Evolutionary conservation across 1,140 invertebrate species (phyloP).

Genomic region (Lineus longissimus): DNA sequence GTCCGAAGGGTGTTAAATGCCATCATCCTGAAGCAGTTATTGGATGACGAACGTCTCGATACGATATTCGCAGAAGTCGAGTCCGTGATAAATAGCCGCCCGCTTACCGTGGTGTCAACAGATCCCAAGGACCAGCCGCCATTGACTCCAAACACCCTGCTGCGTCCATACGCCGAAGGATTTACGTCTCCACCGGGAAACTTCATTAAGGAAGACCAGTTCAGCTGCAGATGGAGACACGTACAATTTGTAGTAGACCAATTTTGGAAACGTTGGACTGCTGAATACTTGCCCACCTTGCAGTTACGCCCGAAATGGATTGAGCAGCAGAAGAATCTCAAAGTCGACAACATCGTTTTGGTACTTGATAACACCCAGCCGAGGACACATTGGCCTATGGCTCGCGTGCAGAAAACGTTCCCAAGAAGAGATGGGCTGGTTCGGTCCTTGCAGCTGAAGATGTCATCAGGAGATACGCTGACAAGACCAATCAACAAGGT

Average conservation of each 20-base stretch:
- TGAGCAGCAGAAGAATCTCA: slow-evolving; percentile 12
- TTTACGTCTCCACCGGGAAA: slow-evolving; percentile 4
- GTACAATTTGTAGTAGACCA: neutral
- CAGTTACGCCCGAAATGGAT: slow-evolving; percentile 24
- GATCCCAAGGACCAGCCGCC: slow-evolving; percentile 1
- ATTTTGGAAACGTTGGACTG: slow-evolving; percentile 5
- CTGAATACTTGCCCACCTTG: slow-evolving; percentile 24
- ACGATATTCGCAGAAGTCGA: slow-evolving; percentile 22
- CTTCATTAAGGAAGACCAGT: neutral
- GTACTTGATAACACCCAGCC: slow-evolving; percentile 20
- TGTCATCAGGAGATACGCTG: too few relatives aligned
- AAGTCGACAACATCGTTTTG: slow-evolving; percentile 24
- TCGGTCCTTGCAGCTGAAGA: neutral
- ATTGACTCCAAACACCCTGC: slow-evolving; percentile 7
- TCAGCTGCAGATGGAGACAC: neutral
- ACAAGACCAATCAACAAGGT: too few relatives aligned
- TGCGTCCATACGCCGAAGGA: neutral
- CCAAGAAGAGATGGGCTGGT: neutral
- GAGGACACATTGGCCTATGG: slow-evolving; percentile 7
- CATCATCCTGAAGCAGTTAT: slow-evolving; percentile 15
- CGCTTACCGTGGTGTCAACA: slow-evolving; percentile 1
- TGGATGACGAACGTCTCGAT: slow-evolving; percentile 21
- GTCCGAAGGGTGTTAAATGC: slow-evolving; percentile 14
- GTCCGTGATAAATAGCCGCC: slow-evolving; percentile 15
- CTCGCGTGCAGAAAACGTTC: neutral